A percentile compares a stretch with the other conserved stretches of the same genome.
phyloP scores from a whole-genome alignment of 1,140 invertebrate species.

The Drosophila pruinosa region DNA sequence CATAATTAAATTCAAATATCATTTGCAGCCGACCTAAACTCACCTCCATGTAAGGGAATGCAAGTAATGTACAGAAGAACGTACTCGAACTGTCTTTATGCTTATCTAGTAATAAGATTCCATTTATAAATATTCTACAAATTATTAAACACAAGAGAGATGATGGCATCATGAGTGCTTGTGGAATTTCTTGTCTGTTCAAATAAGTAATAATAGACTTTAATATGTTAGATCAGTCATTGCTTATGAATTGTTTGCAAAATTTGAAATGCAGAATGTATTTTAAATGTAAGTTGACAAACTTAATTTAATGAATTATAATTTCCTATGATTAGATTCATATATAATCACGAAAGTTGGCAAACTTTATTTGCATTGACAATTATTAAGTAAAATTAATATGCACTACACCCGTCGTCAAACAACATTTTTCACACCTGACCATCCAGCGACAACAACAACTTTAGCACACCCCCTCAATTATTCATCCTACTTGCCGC shows the following conservation, averaged over 20 bases:
- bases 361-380: no score
- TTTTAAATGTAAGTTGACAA: neutral
- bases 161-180: no score
- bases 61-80: no score
- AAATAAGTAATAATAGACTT: no score
- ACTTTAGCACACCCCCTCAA: neutral
- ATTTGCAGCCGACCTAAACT: neutral
- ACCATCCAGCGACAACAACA: neutral
- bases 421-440: conserved; percentile 51
- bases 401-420: conserved; percentile 4
- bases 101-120: no score
- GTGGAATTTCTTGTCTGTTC: no score
- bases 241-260: no score
- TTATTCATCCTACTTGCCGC: neutral
- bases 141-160: no score
- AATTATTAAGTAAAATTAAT: conserved; percentile 1
- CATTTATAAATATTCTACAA: no score
- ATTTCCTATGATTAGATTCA: neutral
- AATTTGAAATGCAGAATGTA: neutral
- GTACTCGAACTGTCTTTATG: no score
- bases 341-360: no score
- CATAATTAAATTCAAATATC: conserved; percentile 21
- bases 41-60: neutral
- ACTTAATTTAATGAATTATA: neutral
- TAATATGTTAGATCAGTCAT: no score